phyloP scores from a whole-genome alignment of 92 coral and sea anemone species.

The Actinernus sp. region DNA sequence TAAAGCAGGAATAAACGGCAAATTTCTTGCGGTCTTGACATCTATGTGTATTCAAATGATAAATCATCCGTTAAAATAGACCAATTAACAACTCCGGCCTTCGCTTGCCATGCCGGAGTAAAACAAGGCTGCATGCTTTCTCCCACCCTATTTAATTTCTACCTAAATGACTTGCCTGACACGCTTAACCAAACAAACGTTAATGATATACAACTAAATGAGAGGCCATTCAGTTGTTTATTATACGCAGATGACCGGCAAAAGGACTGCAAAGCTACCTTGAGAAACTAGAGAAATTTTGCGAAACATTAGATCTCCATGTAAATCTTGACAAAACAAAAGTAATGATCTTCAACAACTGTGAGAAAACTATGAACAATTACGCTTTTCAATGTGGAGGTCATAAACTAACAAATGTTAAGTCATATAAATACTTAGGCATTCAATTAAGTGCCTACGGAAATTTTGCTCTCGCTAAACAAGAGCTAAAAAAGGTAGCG shows the following conservation, averaged over 20 bases:
- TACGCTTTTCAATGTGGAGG: neutral
- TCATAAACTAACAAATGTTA: neutral
- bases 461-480: conserved; percentile 22
- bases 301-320: neutral
- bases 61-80: conserved; percentile 21
- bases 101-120: conserved; percentile 26
- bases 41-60: too few species aligned
- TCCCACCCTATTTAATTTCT: conserved; percentile 38
- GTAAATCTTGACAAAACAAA: too few species aligned
- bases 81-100: conserved; percentile 7
- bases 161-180: conserved; percentile 26
- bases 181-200: conserved; percentile 3
- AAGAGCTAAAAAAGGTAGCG: conserved; percentile 9
- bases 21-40: conserved; percentile 15
- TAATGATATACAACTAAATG: neutral
- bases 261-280: neutral
- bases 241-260: conserved; percentile 10
- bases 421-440: neutral
- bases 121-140: conserved; percentile 36
- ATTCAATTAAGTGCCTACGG: conserved; percentile 8
- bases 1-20: conserved; percentile 32
- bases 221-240: neutral
- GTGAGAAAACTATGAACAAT: conserved; percentile 11
- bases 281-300: neutral
- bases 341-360: too few species aligned